Conservation (phyloP, 2,888 invertebrate genomes). For the Latheticus oryzae region DNA sequence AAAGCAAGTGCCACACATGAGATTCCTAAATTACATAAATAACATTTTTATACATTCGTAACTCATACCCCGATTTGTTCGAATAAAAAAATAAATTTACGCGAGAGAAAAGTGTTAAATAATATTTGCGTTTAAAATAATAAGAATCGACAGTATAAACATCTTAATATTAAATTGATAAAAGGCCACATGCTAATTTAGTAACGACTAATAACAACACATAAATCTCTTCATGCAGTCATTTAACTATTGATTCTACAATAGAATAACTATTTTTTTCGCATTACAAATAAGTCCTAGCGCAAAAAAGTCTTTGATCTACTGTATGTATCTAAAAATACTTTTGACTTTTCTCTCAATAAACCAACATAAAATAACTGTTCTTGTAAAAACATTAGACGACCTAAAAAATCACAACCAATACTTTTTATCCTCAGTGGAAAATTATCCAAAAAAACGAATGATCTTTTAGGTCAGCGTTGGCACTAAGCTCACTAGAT, state of each 20-base stretch:
- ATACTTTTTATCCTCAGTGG: constrained; percentile 7
- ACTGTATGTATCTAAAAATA: constrained; percentile 32
- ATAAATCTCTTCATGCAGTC: constrained; percentile 41
- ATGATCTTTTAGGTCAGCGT: constrained; percentile 43
- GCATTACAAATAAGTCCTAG: constrained; percentile 28
- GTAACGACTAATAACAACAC: constrained; percentile 45
- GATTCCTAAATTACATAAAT: constrained; percentile 42
- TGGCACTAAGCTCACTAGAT: constrained; percentile 62
- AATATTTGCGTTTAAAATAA: constrained; percentile 13
- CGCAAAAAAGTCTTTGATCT: constrained; percentile 23
- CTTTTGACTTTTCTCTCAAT: constrained; percentile 38
- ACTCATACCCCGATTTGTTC: constrained; percentile 22
- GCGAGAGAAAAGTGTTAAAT: constrained; percentile 39
- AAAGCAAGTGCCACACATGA: constrained; percentile 50
- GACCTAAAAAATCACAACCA: constrained; percentile 30
- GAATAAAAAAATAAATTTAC: constrained; percentile 18
- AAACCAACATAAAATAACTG: constrained; percentile 22
- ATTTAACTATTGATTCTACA: constrained; percentile 34
- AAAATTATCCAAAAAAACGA: not conserved
- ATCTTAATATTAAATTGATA: constrained; percentile 35
- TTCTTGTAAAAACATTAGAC: constrained; percentile 11
- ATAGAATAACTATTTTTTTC: constrained; percentile 29
- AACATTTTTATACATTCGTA: constrained; percentile 33
- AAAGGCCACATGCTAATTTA: constrained; percentile 49
- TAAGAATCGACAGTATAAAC: constrained; percentile 23